A percentile compares a stretch with the other conserved stretches of the same genome.
Conservation (phyloP, 2,888 invertebrate genomes). For the Stenoptilia bipunctidactyla region DNA sequence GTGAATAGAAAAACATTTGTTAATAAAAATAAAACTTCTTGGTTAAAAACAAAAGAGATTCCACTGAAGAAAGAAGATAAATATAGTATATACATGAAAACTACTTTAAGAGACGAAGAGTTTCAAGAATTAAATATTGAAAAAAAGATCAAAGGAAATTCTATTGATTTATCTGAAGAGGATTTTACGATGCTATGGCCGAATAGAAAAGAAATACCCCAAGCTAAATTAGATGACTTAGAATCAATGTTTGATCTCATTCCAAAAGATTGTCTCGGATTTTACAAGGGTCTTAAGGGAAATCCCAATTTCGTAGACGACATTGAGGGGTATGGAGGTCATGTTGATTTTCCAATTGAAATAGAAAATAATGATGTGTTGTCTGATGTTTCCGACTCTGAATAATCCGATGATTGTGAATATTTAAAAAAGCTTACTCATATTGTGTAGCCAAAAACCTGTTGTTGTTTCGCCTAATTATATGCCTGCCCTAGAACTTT, state of each 20-base stretch:
- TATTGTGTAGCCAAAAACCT: no score
- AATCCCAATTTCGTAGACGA: neutral
- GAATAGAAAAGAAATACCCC: slow-evolving; percentile 14
- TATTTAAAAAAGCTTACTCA: no score
- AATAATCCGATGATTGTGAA: no score
- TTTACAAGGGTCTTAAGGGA: slow-evolving; percentile 5
- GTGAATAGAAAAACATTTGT: slow-evolving; percentile 1
- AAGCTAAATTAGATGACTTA: slow-evolving; percentile 14
- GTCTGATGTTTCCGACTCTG: no score
- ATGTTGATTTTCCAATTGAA: neutral
- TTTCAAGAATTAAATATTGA: slow-evolving; percentile 2
- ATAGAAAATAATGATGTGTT: no score
- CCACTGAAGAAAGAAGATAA: slow-evolving; percentile 1
- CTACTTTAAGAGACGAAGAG: neutral
- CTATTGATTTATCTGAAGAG: neutral
- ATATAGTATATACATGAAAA: slow-evolving; percentile 1
- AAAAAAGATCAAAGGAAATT: slow-evolving; percentile 1
- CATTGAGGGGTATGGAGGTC: neutral
- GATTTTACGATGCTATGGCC: slow-evolving; percentile 14
- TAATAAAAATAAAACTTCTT: neutral
- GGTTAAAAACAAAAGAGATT: slow-evolving; percentile 7
- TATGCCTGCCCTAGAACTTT: no score
- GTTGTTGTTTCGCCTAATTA: no score
- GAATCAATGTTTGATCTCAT: slow-evolving; percentile 11
- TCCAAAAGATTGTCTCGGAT: slow-evolving; percentile 10